phyloP scores from a whole-genome alignment of 1,140 invertebrate species.

The Drosophila subobscura region DNA sequence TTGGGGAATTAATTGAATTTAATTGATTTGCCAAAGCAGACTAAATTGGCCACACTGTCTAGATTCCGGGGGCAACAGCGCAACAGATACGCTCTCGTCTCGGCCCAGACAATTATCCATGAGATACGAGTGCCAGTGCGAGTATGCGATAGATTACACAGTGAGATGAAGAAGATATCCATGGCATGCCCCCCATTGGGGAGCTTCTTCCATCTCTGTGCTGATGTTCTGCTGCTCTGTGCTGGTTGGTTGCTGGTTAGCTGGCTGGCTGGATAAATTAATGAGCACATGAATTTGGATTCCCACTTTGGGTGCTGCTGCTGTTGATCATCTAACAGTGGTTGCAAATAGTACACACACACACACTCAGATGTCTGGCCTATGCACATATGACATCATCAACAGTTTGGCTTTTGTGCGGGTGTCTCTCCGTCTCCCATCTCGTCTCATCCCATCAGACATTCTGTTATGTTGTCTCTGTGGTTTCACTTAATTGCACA shows the following conservation, averaged over 20 bases:
- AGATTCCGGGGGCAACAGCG: constrained; percentile 65
- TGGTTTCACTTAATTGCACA: constrained; percentile 63
- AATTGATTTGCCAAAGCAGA: constrained; percentile 84
- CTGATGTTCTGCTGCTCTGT: constrained; percentile 15
- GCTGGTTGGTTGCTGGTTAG: constrained; percentile 17
- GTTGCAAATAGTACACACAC: constrained; percentile 60
- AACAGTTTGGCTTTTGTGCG: constrained; percentile 61
- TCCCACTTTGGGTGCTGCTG: constrained; percentile 59
- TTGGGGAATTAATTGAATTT: constrained; percentile 84
- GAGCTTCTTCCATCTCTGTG: too few relatives aligned
- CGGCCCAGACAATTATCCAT: constrained; percentile 59
- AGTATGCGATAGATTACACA: constrained; percentile 53
- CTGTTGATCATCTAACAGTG: constrained; percentile 74
- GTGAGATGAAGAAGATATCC: constrained; percentile 29
- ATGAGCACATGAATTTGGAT: constrained; percentile 77
- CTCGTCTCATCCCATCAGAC: background rate
- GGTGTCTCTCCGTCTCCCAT: constrained; percentile 34
- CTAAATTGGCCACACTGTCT: constrained; percentile 83
- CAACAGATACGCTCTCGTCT: constrained; percentile 50
- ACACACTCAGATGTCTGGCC: constrained; percentile 5
- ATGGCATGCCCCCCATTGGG: constrained; percentile 23
- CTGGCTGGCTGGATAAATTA: constrained; percentile 63
- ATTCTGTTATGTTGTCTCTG: constrained; percentile 33
- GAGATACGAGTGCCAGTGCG: constrained; percentile 40
- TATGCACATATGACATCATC: constrained; percentile 72